Evolutionary conservation across 1,140 invertebrate species (phyloP).

Genomic region (Drosophila melanica): DNA sequence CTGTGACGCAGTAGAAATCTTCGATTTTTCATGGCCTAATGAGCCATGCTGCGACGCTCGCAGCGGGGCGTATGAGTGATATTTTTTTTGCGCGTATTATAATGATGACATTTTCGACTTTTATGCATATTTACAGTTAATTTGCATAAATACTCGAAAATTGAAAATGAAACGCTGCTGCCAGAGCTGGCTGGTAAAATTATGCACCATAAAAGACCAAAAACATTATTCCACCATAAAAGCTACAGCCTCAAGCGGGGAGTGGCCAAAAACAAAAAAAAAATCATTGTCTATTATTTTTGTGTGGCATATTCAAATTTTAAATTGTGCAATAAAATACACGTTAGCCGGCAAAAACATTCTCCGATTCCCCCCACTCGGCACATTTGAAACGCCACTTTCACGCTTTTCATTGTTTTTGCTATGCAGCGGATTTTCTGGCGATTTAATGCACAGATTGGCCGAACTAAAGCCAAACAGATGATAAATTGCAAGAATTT

Average conservation of each 20-base stretch:
- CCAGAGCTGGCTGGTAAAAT: conserved; percentile 53
- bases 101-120: conserved; percentile 75
- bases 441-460: conserved; percentile 56
- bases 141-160: conserved; percentile 81
- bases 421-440: conserved; percentile 40
- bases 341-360: conserved; percentile 27
- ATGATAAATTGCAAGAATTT: conserved; percentile 75
- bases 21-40: conserved; percentile 54
- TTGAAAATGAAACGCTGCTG: conserved; percentile 74
- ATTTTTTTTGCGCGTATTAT: conserved; percentile 54
- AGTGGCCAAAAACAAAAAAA: conserved; percentile 20
- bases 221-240: conserved; percentile 68
- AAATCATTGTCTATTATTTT: conserved; percentile 41
- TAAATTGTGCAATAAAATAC: conserved; percentile 70
- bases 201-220: conserved; percentile 66
- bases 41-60: conserved; percentile 57
- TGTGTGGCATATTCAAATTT: conserved; percentile 59
- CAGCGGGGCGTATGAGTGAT: conserved; percentile 76
- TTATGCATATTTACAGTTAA: conserved; percentile 73
- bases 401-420: conserved; percentile 11
- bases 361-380: background rate
- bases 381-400: conserved; percentile 19
- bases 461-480: conserved; percentile 19
- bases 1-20: conserved; percentile 45
- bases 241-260: conserved; percentile 40